Base-by-base conservation (phyloP, 1,140 invertebrate genomes). In the Trichogramma pretiosum region DNA sequence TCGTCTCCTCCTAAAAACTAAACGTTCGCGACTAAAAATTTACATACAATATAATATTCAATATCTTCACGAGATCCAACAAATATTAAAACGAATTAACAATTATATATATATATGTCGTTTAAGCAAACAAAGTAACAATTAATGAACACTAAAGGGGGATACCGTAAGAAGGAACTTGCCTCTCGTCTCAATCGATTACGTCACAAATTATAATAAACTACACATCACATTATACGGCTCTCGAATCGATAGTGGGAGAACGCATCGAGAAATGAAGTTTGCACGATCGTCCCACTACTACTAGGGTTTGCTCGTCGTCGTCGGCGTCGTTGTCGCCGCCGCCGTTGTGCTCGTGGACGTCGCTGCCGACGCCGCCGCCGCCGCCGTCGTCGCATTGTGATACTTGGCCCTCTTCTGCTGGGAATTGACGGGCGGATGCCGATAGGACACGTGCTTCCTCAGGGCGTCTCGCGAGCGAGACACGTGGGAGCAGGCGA, bases 401-500 rank as follows among this genome's bases (percentile, higher is more conserved):
- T n/a, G n/a, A 39, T 67, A 70, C 35, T 67, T 58, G 43, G 59
- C 59, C 53, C 68, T 64, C 55, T 72, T 72, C 44, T 72, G 70
- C 2, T 66, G 60, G 9, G 68, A 57, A 7, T 67, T 64, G 9
- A 80, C 77, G 3, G 85, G 80, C n/a, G n/a, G n/a, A 67, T 89
- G 87, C 51, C 86, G 74, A 58, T 92, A 91, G 2, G 87, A 88
- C 17, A 91, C 85, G 59, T 92, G 89, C 64, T 92, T 91, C 39
- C 89, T 74, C 28, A 92, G 68, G 13, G 89, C 88, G 65, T 92
- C 88, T 51, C 88, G 75, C 39, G 86, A 89, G 46, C 87, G 76
- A 28, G 86, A 89, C 14, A 90, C 87, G 61, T 90, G 88, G 17
- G 79, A 81, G 70, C 87, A 92, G 0, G 86, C 83, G 40, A 83